Evolutionary conservation across 2,888 invertebrate genomes (phyloP), one percentile per base, ranked within the genome.

Genomic region (Phalangium opilio): DNA sequence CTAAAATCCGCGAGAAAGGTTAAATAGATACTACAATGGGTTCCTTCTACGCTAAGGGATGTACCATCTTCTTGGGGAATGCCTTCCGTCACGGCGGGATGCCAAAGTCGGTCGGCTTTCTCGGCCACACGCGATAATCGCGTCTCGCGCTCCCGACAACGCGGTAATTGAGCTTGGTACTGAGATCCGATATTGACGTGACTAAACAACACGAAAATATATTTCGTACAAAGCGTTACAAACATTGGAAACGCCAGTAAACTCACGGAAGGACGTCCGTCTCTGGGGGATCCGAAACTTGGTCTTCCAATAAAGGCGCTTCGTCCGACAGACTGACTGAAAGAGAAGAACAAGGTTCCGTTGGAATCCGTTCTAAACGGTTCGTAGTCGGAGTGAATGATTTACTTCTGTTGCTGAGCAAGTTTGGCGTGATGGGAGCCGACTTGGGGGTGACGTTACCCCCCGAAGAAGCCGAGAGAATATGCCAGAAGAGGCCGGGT

Each of bases 171-270:
- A 1, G 85, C 86, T 67, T 93, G 93, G 67, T 81, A 87, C 52
- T 84, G 79, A 3, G 78, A 71, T 1, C 91, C 91, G 49, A 91
- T 75, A 64, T 91, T 93, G 48, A 91, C 83, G 65, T 81, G 80
- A 15, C 66, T 53, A 32, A 15, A 47, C 27, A 27, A 27, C 4
- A 27, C 27, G 27, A 27, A 27, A 27, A 27, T 27, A 8, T 27
- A 27, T 27, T 27, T 27, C n/a, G n/a, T n/a, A n/a, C n/a, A n/a
- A n/a, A n/a, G n/a, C n/a, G n/a, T n/a, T n/a, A n/a, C n/a, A n/a
- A n/a, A n/a, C n/a, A n/a, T n/a, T n/a, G n/a, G n/a, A n/a, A n/a
- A n/a, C n/a, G n/a, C n/a, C n/a, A n/a, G n/a, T n/a, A n/a, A n/a
- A 63, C 65, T 60, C 56, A 67, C 66, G 67, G 67, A 47, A 57